These are phyloP conservation scores for Limnephilus lunatus DNA, from an alignment of 2,888 invertebrate genomes.

Conservation along the genomic window DNA sequence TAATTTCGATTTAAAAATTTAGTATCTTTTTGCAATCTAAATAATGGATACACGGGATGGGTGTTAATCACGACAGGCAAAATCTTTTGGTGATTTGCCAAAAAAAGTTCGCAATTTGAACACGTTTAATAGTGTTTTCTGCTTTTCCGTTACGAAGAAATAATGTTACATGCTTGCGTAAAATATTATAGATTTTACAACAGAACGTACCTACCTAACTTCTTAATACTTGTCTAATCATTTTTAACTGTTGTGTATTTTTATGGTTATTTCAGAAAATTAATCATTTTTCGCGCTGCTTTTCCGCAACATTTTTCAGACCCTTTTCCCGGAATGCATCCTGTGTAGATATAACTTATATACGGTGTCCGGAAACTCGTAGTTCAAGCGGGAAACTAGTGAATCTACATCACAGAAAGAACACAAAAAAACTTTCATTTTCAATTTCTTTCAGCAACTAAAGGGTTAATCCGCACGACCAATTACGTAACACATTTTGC, in stretches of 20 bases:
- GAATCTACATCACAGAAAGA: too few species aligned
- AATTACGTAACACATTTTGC: too few species aligned
- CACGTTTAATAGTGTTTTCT: not conserved
- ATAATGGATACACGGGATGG: not conserved
- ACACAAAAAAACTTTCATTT: too few species aligned
- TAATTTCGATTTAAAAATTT: not conserved
- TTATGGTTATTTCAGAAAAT: not conserved
- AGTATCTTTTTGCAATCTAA: not conserved
- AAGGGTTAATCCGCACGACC: too few species aligned
- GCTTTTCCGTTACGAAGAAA: not conserved
- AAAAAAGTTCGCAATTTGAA: not conserved
- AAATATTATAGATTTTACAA: not conserved
- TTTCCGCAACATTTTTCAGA: not conserved
- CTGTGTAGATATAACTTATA: not conserved
- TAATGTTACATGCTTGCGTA: not conserved
- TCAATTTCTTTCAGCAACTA: too few species aligned
- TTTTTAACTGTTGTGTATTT: not conserved
- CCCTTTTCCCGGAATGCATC: not conserved
- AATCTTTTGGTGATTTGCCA: not conserved
- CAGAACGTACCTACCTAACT: not conserved
- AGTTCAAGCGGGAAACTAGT: too few species aligned
- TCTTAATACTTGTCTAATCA: not conserved
- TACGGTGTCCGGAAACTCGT: too few species aligned
- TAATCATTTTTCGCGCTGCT: not conserved
- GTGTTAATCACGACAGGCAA: not conserved